A percentile compares a stretch with the other conserved stretches of the same genome.
Evolutionary conservation across 2,113 vertebrate genomes (phyloP).

Genomic region (Orientallactaga bullata): DNA sequence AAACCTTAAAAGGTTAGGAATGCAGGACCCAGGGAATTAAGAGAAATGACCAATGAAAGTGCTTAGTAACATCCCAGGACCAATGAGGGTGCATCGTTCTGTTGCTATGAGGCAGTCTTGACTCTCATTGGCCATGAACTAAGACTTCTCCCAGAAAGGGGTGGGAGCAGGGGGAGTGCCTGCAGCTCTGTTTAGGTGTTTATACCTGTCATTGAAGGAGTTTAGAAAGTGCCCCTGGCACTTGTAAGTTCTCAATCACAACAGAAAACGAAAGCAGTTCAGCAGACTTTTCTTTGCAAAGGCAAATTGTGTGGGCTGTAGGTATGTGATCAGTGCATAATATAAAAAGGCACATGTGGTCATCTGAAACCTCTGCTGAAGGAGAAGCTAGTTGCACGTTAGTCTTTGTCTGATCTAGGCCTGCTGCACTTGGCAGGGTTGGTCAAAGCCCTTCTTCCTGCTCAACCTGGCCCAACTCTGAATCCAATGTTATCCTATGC

Average conservation of each 20-base stretch:
- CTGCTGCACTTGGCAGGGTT: not conserved
- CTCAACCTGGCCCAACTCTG: not conserved
- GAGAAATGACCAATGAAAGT: conserved; percentile 65
- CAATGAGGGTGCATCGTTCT: conserved; percentile 62
- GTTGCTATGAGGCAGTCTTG: conserved; percentile 71
- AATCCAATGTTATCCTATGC: not conserved
- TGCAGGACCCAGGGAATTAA: conserved; percentile 60
- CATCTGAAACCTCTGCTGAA: conserved; percentile 39
- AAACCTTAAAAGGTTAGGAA: conserved; percentile 82
- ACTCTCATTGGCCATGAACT: conserved; percentile 70
- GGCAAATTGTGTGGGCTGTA: not conserved
- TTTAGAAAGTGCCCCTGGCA: conserved; percentile 26
- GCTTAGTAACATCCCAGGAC: conserved; percentile 75
- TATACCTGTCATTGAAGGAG: conserved; percentile 37
- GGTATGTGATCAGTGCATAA: not conserved
- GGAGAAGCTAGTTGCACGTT: conserved; percentile 27
- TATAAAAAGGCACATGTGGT: not conserved
- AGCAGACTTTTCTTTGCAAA: conserved; percentile 55
- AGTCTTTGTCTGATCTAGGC: not conserved
- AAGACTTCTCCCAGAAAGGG: conserved; percentile 22
- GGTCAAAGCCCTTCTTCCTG: conserved; percentile 14
- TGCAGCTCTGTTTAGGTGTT: conserved; percentile 61
- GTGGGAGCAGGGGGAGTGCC: not conserved
- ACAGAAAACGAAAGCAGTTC: conserved; percentile 37
- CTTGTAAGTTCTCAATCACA: conserved; percentile 30